Percentiles rank a stretch among this genome's conserved stretches.
phyloP scores from a whole-genome alignment of 2,888 invertebrate species.

The Leptopilina syphax region DNA sequence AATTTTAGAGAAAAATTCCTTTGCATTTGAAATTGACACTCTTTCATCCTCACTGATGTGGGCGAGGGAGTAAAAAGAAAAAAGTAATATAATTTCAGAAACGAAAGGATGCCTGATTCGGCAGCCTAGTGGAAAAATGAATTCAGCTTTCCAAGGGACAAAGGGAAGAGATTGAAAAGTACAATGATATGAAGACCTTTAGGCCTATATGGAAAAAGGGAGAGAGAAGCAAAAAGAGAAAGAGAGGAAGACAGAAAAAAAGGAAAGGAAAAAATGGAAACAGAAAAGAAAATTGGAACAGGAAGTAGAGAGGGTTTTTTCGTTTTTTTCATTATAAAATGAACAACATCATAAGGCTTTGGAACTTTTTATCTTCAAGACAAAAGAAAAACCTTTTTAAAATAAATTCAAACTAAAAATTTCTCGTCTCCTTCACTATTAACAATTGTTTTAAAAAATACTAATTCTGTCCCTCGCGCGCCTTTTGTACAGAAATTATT shows the following conservation, averaged over 20 bases:
- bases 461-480: not conserved
- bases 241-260: too few species aligned
- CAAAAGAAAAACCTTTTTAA: not conserved
- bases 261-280: not conserved
- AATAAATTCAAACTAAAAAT: slow-evolving; percentile 15
- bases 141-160: slow-evolving; percentile 17
- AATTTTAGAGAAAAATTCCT: too few species aligned
- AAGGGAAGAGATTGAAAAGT: slow-evolving; percentile 11
- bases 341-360: slow-evolving; percentile 1
- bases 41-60: not conserved
- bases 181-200: slow-evolving; percentile 9
- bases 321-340: slow-evolving; percentile 34
- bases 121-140: slow-evolving; percentile 32
- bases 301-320: slow-evolving; percentile 8
- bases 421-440: not conserved
- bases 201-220: slow-evolving; percentile 14
- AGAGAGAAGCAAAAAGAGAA: too few species aligned
- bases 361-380: slow-evolving; percentile 5
- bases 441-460: not conserved
- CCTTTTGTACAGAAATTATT: not conserved
- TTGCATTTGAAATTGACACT: too few species aligned
- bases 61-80: not conserved
- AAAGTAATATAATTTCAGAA: slow-evolving; percentile 17
- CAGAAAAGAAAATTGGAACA: slow-evolving; percentile 36
- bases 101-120: slow-evolving; percentile 5